Evolutionary conservation across 2,113 vertebrate species (phyloP), one percentile per base, ranked within the genome.

Genomic region (Anthoscopus minutus): DNA sequence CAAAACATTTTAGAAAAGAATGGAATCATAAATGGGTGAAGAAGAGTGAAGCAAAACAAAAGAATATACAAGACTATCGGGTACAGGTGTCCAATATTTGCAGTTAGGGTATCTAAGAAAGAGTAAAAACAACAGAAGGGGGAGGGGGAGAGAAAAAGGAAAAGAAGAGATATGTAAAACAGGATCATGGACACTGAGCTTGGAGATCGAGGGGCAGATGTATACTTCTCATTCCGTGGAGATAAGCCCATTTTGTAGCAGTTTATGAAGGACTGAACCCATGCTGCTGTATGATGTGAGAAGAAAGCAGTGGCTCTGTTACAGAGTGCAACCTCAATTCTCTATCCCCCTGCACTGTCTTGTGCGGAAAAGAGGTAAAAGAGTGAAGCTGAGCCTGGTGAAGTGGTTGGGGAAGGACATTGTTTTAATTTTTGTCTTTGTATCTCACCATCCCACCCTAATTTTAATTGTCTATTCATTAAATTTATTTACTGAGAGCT

Each of bases 131-230:
- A 50, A 4, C 7, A 54, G 6, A 22, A 8, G 4, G 6, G 4
- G 14, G 6, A 10, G 1, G 2, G 3, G 1, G 3, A 31, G 8
- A 22, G 15, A 38, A n/a, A 66, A 57, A 48, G 2, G 10, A 37
- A 38, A 40, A 44, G 13, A 56, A 27, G 7, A 64, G 12, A 13
- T 13, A 7, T 11, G 3, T 33, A 45, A 87, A 92, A 27, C 9
- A 69, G 18, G 11, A 47, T 23, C 23, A 33, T 15, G 33, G n/a
- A 67, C 15, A 47, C 6, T 15, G 58, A 66, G 15, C 5, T 62
- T 4, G 4, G 51, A 44, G n/a, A 35, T 7, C 6, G 28, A 70
- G 11, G 9, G 23, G 20, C 1, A 4, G 42, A 60, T 5, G 7
- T 54, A 15, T 15, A 9, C 28, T 19, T 40, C 42, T 19, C 25